Evolutionary conservation across 2,888 invertebrate genomes (phyloP), one percentile per base, ranked within the genome.

Genomic region (Carterocephalus palaemon): DNA sequence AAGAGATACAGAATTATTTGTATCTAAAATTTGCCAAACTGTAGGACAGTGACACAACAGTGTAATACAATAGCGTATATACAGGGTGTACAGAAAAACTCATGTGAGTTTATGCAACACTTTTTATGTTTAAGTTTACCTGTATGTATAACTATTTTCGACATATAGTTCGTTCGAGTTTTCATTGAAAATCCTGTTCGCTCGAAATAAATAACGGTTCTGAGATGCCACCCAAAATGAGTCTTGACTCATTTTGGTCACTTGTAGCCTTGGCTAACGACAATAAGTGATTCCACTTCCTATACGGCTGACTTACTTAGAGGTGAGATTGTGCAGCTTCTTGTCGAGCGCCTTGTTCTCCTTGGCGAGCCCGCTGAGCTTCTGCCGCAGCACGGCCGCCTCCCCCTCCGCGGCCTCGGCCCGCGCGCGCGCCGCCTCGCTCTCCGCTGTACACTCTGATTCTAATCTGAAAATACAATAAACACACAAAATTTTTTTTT

Each of bases 311-410:
- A 56, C 69, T 54, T 53, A 91, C 90, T 92, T 93, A 47, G 76
- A 69, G 47, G 84, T 88, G 57, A 92, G 88, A 24, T 90, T 88
- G 1, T 89, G 83, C 45, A 93, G 77, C 68, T 93, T 94, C 62
- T 91, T 92, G 56, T 96, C 95, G 13, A 92, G 62, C 2, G 70
- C 65, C 54, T 88, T 89, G 67, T 94, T 94, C 38, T 95, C 94
- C 51, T 89, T 90, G 1, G 76, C 81, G 31, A 92, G 70, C 2
- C 75, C 59, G 17, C 80, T 64, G 2, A 93, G 57, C 55, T 89
- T 88, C n/a, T 75, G 77, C 61, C 85, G 64, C 49, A 88, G 68
- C 15, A 64, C 60, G 0, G 62, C 53, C 38, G 89, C 87, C 47
- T 89, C 89, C 2, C 77, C 71, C 31, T 88, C 79, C 1, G 89